Percentiles rank a stretch among this genome's conserved stretches.
These are phyloP conservation scores for Zele albiditarsus DNA, from an alignment of 2,888 invertebrate genomes.

Conservation along the genomic window DNA sequence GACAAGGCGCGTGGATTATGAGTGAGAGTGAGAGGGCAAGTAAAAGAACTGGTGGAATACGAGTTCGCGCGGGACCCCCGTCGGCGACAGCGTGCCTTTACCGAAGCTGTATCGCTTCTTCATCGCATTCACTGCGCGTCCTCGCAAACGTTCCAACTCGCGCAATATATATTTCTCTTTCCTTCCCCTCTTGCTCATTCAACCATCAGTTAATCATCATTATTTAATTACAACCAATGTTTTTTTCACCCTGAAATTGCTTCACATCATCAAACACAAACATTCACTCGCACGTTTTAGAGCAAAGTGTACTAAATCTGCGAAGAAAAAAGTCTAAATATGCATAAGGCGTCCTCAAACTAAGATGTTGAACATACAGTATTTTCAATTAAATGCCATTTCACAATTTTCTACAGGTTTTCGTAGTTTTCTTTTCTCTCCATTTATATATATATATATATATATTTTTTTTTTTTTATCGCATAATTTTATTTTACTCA, in stretches of 20 bases:
- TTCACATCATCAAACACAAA: conserved; percentile 39
- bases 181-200: conserved; percentile 45
- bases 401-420: too few species aligned
- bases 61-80: conserved; percentile 56
- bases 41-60: conserved; percentile 34
- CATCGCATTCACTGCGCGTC: conserved; percentile 66
- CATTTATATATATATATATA: background rate
- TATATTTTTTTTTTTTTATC: background rate
- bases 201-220: conserved; percentile 64
- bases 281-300: conserved; percentile 20
- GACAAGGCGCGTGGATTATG: conserved; percentile 3
- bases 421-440: background rate
- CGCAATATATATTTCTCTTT: conserved; percentile 50
- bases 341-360: background rate
- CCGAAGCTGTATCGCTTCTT: conserved; percentile 64
- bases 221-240: conserved; percentile 67
- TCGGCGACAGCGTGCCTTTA: conserved; percentile 63
- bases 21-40: conserved; percentile 14
- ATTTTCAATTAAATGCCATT: background rate
- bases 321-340: conserved; percentile 21
- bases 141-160: conserved; percentile 48
- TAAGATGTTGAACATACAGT: background rate
- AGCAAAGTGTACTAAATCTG: background rate
- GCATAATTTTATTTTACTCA: too few species aligned
- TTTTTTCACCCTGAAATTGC: conserved; percentile 51